phyloP scores from a whole-genome alignment of 2,113 vertebrate species.

The Rynchops niger region DNA sequence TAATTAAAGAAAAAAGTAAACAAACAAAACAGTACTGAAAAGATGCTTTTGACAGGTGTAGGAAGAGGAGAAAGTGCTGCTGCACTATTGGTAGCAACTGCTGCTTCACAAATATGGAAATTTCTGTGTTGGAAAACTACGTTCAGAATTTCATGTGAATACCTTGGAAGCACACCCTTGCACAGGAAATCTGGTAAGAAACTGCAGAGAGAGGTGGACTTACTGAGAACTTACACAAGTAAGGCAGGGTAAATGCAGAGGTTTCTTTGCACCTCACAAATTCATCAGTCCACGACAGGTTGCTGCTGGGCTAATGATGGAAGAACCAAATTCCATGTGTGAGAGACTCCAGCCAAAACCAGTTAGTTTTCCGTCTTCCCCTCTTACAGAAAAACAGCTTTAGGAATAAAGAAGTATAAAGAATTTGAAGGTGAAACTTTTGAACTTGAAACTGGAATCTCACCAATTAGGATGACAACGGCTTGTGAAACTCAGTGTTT shows the following conservation, averaged over 20 bases:
- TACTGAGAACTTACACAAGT: neutral
- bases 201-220: neutral
- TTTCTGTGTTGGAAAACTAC: neutral
- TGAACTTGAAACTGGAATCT: neutral
- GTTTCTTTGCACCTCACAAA: neutral
- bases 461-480: neutral
- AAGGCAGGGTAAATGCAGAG: neutral
- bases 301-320: neutral
- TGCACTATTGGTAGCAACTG: neutral
- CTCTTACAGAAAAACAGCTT: neutral
- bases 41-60: neutral
- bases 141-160: neutral
- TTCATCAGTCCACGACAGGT: neutral
- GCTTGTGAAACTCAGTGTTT: neutral
- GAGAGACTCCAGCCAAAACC: neutral
- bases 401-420: neutral
- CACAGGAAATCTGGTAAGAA: neutral
- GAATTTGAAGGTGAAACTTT: neutral
- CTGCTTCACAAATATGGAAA: neutral
- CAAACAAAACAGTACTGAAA: neutral
- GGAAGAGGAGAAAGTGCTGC: neutral
- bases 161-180: neutral
- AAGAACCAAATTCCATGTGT: neutral
- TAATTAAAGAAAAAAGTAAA: neutral
- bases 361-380: neutral